A percentile compares a stretch with the other conserved stretches of the same genome.
phyloP scores from a whole-genome alignment of 2,888 invertebrate genomes.

The Scaptomyza tumidula region DNA sequence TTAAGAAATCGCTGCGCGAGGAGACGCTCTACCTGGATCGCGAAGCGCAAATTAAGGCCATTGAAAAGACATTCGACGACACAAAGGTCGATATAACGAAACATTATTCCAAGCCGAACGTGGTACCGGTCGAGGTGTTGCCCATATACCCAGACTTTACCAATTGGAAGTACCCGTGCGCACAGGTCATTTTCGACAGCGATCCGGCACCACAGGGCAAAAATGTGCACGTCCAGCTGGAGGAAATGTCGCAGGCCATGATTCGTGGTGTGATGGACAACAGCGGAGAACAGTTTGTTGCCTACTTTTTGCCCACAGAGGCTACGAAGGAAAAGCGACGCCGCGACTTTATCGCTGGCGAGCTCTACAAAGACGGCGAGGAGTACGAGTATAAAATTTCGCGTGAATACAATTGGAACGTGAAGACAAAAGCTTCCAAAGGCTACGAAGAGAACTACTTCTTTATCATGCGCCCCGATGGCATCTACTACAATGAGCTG shows the following conservation, averaged over 20 bases:
- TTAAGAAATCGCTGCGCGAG: slow-evolving; percentile 96
- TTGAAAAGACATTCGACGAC: slow-evolving; percentile 98
- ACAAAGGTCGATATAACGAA: slow-evolving; percentile 93
- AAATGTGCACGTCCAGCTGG: slow-evolving; percentile 94
- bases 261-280: slow-evolving; percentile 99
- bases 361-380: slow-evolving; percentile 94
- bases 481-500: slow-evolving; percentile 97
- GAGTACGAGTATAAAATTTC: slow-evolving; percentile 99
- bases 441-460: slow-evolving; percentile 99
- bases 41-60: slow-evolving; percentile 98
- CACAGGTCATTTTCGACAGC: slow-evolving; percentile 98
- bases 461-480: slow-evolving; percentile 95
- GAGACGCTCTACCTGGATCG: slow-evolving; percentile 98
- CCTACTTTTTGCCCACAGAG: slow-evolving; percentile 98
- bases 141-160: slow-evolving; percentile 98
- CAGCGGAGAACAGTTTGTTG: slow-evolving; percentile 99
- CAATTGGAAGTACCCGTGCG: slow-evolving; percentile 99
- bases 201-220: slow-evolving; percentile 97
- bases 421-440: slow-evolving; percentile 97
- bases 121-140: slow-evolving; percentile 94
- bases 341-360: slow-evolving; percentile 90
- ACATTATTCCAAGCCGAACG: slow-evolving; percentile 98
- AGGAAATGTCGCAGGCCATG: slow-evolving; percentile 99
- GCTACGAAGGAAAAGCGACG: slow-evolving; percentile 95
- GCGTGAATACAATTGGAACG: slow-evolving; percentile 99